Evolutionary conservation across 2,797 vertebrate genomes (phyloP).

Genomic region (Paratrypauchen microcephalus): DNA sequence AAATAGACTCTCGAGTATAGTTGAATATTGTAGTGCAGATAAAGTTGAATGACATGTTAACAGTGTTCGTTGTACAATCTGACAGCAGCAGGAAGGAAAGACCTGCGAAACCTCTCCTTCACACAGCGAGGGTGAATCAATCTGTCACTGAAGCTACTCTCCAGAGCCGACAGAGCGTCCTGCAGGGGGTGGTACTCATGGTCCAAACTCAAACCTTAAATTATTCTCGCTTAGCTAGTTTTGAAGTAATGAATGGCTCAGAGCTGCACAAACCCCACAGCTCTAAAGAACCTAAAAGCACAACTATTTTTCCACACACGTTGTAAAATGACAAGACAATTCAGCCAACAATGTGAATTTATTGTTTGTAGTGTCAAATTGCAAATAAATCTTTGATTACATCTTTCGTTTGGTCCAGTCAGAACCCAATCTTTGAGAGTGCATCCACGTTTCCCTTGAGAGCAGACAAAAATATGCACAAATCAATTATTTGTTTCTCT

Average conservation of each 20-base stretch:
- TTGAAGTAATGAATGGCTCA: background rate
- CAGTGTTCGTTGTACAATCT: too few species aligned
- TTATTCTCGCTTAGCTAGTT: background rate
- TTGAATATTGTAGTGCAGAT: too few species aligned
- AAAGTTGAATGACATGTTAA: too few species aligned
- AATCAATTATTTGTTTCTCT: constrained; percentile 32
- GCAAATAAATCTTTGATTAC: constrained; percentile 16
- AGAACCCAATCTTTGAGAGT: constrained; percentile 11
- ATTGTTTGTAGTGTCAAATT: constrained; percentile 11
- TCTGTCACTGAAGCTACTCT: too few species aligned
- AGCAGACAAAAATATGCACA: constrained; percentile 12
- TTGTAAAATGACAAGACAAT: constrained; percentile 1
- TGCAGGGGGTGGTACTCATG: too few species aligned
- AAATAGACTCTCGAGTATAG: too few species aligned
- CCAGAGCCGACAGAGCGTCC: too few species aligned
- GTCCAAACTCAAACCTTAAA: background rate
- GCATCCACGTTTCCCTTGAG: background rate
- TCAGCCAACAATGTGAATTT: constrained; percentile 3
- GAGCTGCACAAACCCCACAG: too few species aligned
- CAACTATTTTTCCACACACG: background rate
- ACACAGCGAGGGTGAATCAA: too few species aligned
- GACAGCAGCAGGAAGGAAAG: too few species aligned
- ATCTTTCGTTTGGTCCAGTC: constrained; percentile 11
- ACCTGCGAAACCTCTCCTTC: too few species aligned
- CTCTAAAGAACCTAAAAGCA: background rate